phyloP scores from a whole-genome alignment of 2,113 vertebrate genomes.

The Melanerpes aurifrons region DNA sequence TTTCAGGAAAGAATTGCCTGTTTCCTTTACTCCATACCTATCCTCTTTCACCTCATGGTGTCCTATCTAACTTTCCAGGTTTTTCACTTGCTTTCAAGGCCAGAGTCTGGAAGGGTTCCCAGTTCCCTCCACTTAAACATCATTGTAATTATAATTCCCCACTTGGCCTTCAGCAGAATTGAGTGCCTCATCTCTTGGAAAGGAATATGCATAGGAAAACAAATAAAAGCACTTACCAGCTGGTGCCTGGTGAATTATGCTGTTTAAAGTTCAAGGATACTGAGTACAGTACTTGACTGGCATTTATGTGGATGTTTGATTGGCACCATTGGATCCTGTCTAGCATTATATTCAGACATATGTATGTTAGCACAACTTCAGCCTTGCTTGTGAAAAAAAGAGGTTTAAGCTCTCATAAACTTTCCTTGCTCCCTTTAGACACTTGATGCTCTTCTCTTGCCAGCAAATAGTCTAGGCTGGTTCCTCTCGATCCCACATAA shows the following conservation, averaged over 20 bases:
- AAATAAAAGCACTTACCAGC: slow-evolving; percentile 59
- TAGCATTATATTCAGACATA: not conserved
- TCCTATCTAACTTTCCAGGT: not conserved
- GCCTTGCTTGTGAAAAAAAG: not conserved
- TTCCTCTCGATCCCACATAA: not conserved
- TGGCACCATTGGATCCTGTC: not conserved
- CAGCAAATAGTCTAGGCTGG: not conserved
- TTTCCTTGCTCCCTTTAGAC: not conserved
- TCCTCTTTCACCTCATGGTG: rapidly evolving
- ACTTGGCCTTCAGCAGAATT: slow-evolving; percentile 37
- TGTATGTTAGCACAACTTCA: not conserved
- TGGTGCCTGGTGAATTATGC: slow-evolving; percentile 37
- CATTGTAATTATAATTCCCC: slow-evolving; percentile 24
- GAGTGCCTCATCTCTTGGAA: slow-evolving; percentile 19
- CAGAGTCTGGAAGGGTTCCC: slow-evolving; percentile 13
- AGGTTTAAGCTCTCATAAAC: not conserved
- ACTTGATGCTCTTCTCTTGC: not conserved
- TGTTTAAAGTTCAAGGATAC: slow-evolving; percentile 15
- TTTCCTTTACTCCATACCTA: not conserved
- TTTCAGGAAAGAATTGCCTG: not conserved
- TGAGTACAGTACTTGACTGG: not conserved
- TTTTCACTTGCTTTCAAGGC: not conserved
- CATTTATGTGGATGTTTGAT: not conserved
- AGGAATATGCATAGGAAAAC: slow-evolving; percentile 39
- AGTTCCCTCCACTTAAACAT: not conserved